Conservation (phyloP, 2,113 vertebrate genomes). For the Gobio gobio region DNA sequence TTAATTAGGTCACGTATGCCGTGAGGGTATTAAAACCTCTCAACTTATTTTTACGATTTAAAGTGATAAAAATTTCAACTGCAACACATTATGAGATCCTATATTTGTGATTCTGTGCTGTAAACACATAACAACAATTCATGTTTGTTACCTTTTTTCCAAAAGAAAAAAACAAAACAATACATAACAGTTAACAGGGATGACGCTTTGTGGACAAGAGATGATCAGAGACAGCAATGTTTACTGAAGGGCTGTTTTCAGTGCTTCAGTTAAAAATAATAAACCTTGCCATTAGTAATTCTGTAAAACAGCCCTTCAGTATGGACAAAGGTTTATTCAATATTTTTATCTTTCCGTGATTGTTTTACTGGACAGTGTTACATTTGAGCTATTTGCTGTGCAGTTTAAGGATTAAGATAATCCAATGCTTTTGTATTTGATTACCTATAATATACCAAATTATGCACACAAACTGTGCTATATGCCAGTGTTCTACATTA, state of each 20-base stretch:
- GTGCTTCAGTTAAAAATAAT: background rate
- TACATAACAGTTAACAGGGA: background rate
- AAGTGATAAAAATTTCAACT: background rate
- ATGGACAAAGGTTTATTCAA: background rate
- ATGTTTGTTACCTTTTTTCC: background rate
- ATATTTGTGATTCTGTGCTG: background rate
- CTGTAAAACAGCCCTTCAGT: background rate
- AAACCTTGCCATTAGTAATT: background rate
- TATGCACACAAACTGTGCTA: background rate
- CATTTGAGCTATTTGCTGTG: background rate
- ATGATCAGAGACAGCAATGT: background rate
- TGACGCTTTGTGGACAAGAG: background rate
- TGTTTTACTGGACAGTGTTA: background rate
- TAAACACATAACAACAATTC: background rate
- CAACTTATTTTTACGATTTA: background rate
- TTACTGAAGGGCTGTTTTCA: too few relatives aligned
- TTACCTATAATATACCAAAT: background rate
- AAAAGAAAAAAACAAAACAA: background rate
- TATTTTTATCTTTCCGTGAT: background rate
- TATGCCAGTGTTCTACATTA: background rate
- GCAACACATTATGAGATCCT: slow-evolving; percentile 11
- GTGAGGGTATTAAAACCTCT: slow-evolving; percentile 16
- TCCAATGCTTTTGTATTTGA: background rate
- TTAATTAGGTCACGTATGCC: slow-evolving; percentile 33
- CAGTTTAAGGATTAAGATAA: background rate